Conservation (phyloP, 1,140 invertebrate species). For the Megalonaias nervosa region DNA sequence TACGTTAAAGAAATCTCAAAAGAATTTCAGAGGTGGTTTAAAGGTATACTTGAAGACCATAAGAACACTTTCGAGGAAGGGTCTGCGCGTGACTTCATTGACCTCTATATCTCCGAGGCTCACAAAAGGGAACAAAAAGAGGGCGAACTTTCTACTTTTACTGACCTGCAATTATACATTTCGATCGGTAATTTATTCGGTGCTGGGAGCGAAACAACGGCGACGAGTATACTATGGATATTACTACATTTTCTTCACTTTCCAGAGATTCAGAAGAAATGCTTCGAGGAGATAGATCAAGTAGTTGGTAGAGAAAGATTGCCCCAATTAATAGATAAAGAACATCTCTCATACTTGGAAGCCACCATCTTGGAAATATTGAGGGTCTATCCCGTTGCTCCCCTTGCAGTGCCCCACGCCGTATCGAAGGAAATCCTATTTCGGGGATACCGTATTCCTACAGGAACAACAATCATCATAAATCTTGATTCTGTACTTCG, state of each 20-base stretch:
- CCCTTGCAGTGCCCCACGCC: constrained; percentile 61
- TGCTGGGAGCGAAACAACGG: constrained; percentile 89
- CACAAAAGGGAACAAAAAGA: background rate
- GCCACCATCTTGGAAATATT: constrained; percentile 42
- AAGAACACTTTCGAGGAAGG: background rate
- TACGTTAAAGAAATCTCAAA: background rate
- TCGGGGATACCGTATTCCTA: constrained; percentile 61
- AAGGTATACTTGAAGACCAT: background rate
- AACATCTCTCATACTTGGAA: constrained; percentile 34
- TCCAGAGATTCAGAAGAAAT: constrained; percentile 81
- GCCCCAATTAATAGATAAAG: constrained; percentile 26
- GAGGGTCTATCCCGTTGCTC: constrained; percentile 38
- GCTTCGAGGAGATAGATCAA: constrained; percentile 88
- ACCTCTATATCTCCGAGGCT: constrained; percentile 31
- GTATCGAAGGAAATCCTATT: constrained; percentile 47
- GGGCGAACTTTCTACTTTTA: background rate
- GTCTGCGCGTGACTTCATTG: constrained; percentile 30
- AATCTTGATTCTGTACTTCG: constrained; percentile 54
- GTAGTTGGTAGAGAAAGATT: constrained; percentile 20
- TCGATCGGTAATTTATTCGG: constrained; percentile 82
- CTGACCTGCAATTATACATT: constrained; percentile 14
- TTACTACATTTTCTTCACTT: constrained; percentile 85
- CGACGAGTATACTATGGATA: constrained; percentile 89
- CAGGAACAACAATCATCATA: constrained; percentile 42
- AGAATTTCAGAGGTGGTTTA: background rate